Base-by-base conservation (phyloP, 1,140 invertebrate species). In the Mya arenaria region DNA sequence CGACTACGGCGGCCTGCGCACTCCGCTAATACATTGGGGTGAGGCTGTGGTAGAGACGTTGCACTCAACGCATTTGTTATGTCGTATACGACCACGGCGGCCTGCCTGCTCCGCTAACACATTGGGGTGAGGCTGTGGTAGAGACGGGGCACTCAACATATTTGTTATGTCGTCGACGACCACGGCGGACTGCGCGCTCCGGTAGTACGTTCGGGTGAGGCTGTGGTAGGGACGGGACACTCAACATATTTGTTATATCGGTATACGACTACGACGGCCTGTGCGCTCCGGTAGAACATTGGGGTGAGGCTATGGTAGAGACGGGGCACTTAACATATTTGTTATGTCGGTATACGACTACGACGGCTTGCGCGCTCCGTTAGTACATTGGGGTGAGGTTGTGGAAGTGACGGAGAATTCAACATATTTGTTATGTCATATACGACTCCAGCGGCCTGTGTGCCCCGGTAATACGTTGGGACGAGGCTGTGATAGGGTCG, bases 101-200 rank as follows among this genome's bases (percentile, higher is more conserved):
- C 15, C 30, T 34, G 58, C 23, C 37, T 39, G 32, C 72, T n/a
- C 37, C 13, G 39, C 36, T 19, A 44, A 13, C 5, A 41, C 8
- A 23, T 34, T n/a, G n/a, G n/a, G n/a, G n/a, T n/a, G n/a, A n/a
- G n/a, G 10, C 48, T 44, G n/a, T 55, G 4, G 41, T 55, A 6
- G n/a, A n/a, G n/a, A n/a, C n/a, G n/a, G 19, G 19, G 41, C 23
- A 85, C 89, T 87, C 84, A 92, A 97, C 94, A 97, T 96, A 95
- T 99, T 99, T 91, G 98, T 99, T 91, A 99, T 99, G 93, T 99
- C 99, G 94, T 99, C 99, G 41, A 99, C 99, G 89, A 99, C 98
- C 92, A 99, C 99, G 84, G 99, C 99, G 89, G 99, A 98, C 93
- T 99, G 98, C 63, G 98, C 98, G 80, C 97, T 98, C 92, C 98